Percentiles rank a stretch among this genome's conserved stretches.
phyloP scores from a whole-genome alignment of 1,140 invertebrate species.

The Drosophila jambulina region DNA sequence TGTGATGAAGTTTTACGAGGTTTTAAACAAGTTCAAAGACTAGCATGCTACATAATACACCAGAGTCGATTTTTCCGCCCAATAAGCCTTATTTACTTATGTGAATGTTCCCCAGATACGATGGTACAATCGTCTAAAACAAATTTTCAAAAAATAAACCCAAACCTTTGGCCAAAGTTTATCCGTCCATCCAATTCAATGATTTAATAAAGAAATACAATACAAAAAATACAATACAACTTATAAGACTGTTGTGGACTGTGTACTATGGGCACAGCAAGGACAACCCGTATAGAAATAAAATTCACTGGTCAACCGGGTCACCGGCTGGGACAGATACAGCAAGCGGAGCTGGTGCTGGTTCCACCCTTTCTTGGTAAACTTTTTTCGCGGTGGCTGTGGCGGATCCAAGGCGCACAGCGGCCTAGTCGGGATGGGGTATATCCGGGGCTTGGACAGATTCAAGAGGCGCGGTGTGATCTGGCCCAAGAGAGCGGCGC shows the following conservation, averaged over 20 bases:
- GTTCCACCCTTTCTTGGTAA: conserved; percentile 46
- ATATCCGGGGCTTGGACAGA: conserved; percentile 40
- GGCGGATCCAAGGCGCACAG: conserved; percentile 27
- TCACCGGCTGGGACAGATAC: conserved; percentile 52
- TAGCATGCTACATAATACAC: not conserved
- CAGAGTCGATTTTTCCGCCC: not conserved
- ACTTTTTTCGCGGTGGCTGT: conserved; percentile 43
- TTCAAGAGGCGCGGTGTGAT: conserved; percentile 36
- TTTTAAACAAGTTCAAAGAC: not conserved
- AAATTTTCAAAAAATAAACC: not conserved
- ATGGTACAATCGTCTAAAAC: not conserved
- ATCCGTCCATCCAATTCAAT: too few relatives aligned
- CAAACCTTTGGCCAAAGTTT: not conserved
- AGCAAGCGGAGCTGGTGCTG: conserved; percentile 51
- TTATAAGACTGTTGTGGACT: not conserved
- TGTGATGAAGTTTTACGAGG: not conserved
- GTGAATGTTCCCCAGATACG: not conserved
- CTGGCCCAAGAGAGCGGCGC: conserved; percentile 24
- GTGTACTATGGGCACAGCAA: not conserved
- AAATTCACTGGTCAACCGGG: not conserved
- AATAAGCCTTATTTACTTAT: not conserved
- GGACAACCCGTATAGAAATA: not conserved
- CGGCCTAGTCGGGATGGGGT: conserved; percentile 11
- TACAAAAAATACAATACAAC: not conserved
- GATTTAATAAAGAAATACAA: not conserved